Conservation (phyloP, 2,113 vertebrate genomes). For the Cynopterus brachyotis region DNA sequence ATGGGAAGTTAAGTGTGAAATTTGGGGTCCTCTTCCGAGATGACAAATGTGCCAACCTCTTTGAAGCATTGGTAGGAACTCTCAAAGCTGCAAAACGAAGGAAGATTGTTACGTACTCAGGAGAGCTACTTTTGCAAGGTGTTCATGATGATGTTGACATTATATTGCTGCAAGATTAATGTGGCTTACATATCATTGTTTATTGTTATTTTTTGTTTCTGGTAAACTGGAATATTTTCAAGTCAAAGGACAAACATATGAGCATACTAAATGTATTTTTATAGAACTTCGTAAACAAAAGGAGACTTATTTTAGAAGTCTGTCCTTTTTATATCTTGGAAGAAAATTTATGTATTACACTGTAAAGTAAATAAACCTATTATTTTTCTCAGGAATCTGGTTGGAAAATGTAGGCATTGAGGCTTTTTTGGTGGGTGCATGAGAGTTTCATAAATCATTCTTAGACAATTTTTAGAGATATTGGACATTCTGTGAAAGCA, state of each 20-base stretch:
- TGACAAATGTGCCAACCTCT: conserved; percentile 96
- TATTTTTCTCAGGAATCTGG: conserved; percentile 69
- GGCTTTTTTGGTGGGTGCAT: not conserved
- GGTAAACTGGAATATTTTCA: conserved; percentile 64
- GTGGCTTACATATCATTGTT: conserved; percentile 23
- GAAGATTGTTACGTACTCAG: conserved; percentile 88
- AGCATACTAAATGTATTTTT: conserved; percentile 79
- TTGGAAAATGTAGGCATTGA: conserved; percentile 48
- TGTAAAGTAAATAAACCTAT: conserved; percentile 56
- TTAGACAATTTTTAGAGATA: conserved; percentile 63
- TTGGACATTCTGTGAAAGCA: conserved; percentile 65
- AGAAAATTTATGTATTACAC: conserved; percentile 67
- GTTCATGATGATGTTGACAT: conserved; percentile 95
- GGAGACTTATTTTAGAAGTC: conserved; percentile 76
- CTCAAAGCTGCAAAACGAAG: conserved; percentile 94
- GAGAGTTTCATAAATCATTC: conserved; percentile 67
- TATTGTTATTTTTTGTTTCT: conserved; percentile 51
- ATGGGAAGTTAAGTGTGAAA: conserved; percentile 92
- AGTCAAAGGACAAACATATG: conserved; percentile 62
- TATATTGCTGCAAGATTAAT: conserved; percentile 88
- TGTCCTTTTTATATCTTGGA: conserved; percentile 75
- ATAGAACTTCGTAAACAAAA: conserved; percentile 80
- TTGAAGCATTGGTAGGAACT: conserved; percentile 97
- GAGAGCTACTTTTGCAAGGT: conserved; percentile 95
- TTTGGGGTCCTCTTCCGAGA: conserved; percentile 96